Conservation (phyloP, 2,888 invertebrate genomes). For the Meiosimyza platycephala region DNA sequence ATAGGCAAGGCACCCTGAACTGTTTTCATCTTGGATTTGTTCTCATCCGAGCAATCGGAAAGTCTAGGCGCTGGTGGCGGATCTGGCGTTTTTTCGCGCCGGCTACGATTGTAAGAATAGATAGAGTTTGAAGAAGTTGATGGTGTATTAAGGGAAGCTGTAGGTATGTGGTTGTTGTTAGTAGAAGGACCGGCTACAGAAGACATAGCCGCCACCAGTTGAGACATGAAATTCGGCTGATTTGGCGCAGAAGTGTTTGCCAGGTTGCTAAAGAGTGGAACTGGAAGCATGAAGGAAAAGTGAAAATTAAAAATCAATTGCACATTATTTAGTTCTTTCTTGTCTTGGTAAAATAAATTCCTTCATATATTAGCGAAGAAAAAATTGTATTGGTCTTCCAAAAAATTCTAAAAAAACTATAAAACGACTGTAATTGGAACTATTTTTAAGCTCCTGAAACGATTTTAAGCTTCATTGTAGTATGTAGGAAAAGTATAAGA, state of each 20-base stretch:
- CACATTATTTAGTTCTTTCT: neutral
- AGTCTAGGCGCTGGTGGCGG: constrained; percentile 45
- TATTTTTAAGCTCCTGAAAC: too few species aligned
- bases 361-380: too few species aligned
- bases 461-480: too few species aligned
- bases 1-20: constrained; percentile 70
- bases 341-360: too few species aligned
- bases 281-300: constrained; percentile 42
- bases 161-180: constrained; percentile 34
- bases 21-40: constrained; percentile 50
- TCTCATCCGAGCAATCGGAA: constrained; percentile 2
- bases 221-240: constrained; percentile 61
- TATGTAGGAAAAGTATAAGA: too few species aligned
- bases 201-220: constrained; percentile 58
- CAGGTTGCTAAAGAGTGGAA: constrained; percentile 56
- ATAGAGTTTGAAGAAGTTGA: constrained; percentile 22
- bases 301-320: constrained; percentile 38
- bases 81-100: constrained; percentile 41
- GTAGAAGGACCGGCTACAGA: constrained; percentile 1
- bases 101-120: constrained; percentile 24
- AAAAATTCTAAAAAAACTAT: too few species aligned
- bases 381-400: too few species aligned
- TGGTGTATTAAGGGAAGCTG: constrained; percentile 43
- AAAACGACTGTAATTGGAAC: too few species aligned
- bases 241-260: constrained; percentile 53